Conservation (phyloP, 2,113 vertebrate species). For the Uropsilus gracilis region DNA sequence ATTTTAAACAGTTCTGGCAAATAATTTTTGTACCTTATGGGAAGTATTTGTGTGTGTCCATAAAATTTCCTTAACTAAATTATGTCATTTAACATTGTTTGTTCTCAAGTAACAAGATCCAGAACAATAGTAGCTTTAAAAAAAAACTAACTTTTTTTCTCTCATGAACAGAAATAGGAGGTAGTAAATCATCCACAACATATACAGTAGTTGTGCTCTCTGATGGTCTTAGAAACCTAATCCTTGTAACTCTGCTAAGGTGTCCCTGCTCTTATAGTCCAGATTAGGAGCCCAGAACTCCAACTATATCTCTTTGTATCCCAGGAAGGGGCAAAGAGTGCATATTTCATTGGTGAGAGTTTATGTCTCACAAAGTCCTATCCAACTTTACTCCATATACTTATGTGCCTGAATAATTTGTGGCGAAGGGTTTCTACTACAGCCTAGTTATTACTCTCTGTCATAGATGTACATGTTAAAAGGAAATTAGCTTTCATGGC, state of each 20-base stretch:
- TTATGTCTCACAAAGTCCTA: not conserved
- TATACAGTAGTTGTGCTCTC: not conserved
- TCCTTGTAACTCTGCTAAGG: not conserved
- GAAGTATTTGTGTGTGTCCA: not conserved
- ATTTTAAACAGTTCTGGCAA: not conserved
- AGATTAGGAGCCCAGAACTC: not conserved
- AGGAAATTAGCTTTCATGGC: conserved; percentile 1
- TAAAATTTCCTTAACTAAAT: not conserved
- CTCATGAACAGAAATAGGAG: not conserved
- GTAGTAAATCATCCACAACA: not conserved
- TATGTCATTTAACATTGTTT: not conserved
- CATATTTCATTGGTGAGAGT: not conserved
- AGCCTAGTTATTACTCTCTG: not conserved
- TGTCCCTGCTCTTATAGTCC: not conserved
- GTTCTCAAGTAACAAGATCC: conserved; percentile 37
- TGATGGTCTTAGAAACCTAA: not conserved
- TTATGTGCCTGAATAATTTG: not conserved
- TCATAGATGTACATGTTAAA: not conserved
- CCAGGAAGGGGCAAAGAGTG: not conserved
- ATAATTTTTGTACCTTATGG: not conserved
- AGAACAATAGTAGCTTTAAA: not conserved
- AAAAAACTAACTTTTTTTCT: conserved; percentile 34
- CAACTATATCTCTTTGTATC: not conserved
- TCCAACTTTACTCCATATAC: not conserved
- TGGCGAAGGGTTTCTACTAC: not conserved